Evolutionary conservation across 2,797 vertebrate species (phyloP).

Genomic region (Eremophila alpestris): DNA sequence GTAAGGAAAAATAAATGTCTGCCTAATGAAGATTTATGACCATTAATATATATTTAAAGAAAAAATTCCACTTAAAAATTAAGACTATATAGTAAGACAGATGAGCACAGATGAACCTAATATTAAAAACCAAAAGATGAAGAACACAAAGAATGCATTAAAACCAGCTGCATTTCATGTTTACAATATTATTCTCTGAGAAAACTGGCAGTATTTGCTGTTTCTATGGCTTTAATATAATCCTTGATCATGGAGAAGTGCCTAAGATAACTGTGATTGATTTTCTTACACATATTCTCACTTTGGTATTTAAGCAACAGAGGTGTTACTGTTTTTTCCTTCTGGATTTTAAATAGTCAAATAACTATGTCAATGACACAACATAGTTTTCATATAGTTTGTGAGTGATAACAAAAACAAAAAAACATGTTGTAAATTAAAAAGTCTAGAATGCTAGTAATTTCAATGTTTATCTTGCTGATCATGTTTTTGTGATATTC

Average conservation of each 20-base stretch:
- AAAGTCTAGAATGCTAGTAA: not conserved
- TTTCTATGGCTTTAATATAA: not conserved
- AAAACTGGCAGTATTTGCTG: not conserved
- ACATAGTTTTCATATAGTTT: not conserved
- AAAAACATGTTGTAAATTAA: not conserved
- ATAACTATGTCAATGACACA: not conserved
- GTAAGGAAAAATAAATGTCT: not conserved
- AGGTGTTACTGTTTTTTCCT: not conserved
- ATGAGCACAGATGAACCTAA: not conserved
- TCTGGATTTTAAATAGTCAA: not conserved
- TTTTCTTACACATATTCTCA: not conserved
- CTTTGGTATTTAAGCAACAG: not conserved
- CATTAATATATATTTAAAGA: not conserved
- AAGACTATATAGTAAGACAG: not conserved
- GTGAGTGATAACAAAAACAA: not conserved
- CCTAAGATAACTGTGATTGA: not conserved
- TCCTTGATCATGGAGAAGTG: not conserved
- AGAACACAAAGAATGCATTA: not conserved
- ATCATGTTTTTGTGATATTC: not conserved
- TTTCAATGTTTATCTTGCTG: not conserved
- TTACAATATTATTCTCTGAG: not conserved
- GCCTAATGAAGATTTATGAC: not conserved
- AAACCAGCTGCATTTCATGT: not conserved
- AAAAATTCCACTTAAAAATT: not conserved
- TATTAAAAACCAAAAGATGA: not conserved